phyloP scores from a whole-genome alignment of 2,113 vertebrate genomes.

The Oceanites oceanicus region DNA sequence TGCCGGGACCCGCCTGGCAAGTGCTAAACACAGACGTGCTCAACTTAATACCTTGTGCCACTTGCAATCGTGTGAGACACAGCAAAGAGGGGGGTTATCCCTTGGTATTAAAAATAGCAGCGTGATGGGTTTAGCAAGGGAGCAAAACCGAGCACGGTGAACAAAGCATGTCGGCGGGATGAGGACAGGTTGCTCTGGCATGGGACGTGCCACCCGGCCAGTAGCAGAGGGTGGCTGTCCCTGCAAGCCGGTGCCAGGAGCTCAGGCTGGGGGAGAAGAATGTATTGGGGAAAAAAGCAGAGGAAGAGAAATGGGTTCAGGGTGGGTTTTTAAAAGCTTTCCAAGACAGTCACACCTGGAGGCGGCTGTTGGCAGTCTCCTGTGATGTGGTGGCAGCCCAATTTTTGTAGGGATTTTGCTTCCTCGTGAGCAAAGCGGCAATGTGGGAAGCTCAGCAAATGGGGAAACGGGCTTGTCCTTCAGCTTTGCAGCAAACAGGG shows the following conservation, averaged over 20 bases:
- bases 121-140: background rate
- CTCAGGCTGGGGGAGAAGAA: background rate
- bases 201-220: rapidly evolving
- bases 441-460: background rate
- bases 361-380: background rate
- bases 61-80: rapidly evolving
- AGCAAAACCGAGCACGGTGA: rapidly evolving
- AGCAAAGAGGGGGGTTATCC: background rate
- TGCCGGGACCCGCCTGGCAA: background rate
- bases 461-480: background rate
- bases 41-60: background rate
- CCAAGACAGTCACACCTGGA: background rate
- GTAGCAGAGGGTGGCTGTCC: background rate
- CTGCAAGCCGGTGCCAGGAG: background rate
- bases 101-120: background rate
- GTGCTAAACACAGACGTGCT: background rate
- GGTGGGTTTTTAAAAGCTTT: background rate
- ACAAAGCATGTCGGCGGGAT: too few relatives aligned
- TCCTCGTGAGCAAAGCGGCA: background rate
- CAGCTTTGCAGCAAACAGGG: background rate
- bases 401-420: background rate
- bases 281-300: background rate
- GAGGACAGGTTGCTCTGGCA: background rate
- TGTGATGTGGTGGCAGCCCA: background rate
- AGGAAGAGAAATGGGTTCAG: background rate